phyloP scores from a whole-genome alignment of 2,888 invertebrate genomes.

The Malachius bipustulatus region DNA sequence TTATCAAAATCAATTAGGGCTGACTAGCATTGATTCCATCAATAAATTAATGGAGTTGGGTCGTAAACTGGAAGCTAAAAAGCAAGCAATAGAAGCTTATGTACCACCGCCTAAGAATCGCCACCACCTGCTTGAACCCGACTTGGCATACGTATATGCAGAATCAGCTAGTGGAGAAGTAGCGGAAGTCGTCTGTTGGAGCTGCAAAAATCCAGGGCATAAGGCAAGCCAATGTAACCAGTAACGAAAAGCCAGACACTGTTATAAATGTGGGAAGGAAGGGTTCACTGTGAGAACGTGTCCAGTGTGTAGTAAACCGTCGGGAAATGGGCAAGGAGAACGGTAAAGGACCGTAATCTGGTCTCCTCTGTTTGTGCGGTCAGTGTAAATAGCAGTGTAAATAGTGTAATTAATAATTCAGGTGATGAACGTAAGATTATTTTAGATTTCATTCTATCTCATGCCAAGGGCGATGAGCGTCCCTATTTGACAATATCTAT shows the following conservation, averaged over 20 bases:
- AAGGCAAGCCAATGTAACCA: too few species aligned
- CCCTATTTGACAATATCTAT: conserved; percentile 13
- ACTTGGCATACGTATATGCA: conserved; percentile 10
- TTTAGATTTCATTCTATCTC: too few species aligned
- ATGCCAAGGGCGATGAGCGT: conserved; percentile 11
- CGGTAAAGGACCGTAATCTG: too few species aligned
- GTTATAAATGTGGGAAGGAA: conserved; percentile 4
- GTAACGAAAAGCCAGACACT: neutral
- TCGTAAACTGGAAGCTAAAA: conserved; percentile 10
- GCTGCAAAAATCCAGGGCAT: conserved; percentile 5
- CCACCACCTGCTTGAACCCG: conserved; percentile 9
- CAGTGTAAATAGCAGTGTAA: too few species aligned
- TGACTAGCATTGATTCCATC: conserved; percentile 7
- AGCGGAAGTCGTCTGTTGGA: too few species aligned
- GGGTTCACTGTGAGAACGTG: conserved; percentile 4
- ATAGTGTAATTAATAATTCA: too few species aligned
- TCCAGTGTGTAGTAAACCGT: too few species aligned
- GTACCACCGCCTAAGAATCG: conserved; percentile 6
- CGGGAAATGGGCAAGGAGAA: conserved; percentile 1
- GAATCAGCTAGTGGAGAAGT: too few species aligned
- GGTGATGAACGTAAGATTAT: too few species aligned
- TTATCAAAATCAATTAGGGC: conserved; percentile 11
- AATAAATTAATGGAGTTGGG: conserved; percentile 9
- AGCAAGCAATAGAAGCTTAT: conserved; percentile 6
- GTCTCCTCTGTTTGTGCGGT: too few species aligned